Conservation (phyloP, 2,113 vertebrate species). For the Apus apus region DNA sequence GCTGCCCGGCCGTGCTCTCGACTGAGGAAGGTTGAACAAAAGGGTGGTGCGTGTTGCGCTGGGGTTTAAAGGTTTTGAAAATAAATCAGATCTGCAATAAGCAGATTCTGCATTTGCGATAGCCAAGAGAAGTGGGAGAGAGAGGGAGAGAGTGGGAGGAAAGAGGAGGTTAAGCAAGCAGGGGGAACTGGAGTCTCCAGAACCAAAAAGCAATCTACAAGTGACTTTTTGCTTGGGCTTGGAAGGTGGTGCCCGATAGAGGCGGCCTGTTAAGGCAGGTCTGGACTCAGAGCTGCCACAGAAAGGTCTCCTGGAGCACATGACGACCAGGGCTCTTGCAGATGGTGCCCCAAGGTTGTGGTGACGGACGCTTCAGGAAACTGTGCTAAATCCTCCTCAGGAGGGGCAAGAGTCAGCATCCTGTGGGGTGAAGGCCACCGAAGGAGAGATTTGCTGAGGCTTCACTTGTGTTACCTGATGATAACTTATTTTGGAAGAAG, state of each 20-base stretch:
- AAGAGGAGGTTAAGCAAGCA: neutral
- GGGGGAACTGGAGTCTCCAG: accelerated
- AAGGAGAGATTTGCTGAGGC: constrained; percentile 20
- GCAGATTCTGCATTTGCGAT: neutral
- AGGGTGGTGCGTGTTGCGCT: neutral
- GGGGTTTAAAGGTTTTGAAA: accelerated
- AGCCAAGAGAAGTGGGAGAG: accelerated
- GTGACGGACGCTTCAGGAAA: neutral
- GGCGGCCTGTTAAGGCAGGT: neutral
- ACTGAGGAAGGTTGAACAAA: neutral
- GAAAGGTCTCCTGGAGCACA: neutral
- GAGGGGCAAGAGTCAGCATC: constrained; percentile 24
- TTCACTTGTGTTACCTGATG: neutral
- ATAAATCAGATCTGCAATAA: neutral
- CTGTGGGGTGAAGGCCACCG: constrained; percentile 28
- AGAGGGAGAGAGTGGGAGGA: neutral
- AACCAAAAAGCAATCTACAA: neutral
- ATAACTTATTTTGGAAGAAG: constrained; percentile 46
- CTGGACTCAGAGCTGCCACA: neutral
- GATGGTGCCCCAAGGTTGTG: neutral
- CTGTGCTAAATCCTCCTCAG: neutral
- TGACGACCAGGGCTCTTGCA: neutral
- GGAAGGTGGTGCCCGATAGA: neutral
- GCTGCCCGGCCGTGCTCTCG: neutral
- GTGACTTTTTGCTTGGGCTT: neutral